A percentile compares a stretch with the other conserved stretches of the same genome.
These are phyloP conservation scores for Apodemus agrarius DNA, from an alignment of 2,797 vertebrate species.

Conservation along the genomic window DNA sequence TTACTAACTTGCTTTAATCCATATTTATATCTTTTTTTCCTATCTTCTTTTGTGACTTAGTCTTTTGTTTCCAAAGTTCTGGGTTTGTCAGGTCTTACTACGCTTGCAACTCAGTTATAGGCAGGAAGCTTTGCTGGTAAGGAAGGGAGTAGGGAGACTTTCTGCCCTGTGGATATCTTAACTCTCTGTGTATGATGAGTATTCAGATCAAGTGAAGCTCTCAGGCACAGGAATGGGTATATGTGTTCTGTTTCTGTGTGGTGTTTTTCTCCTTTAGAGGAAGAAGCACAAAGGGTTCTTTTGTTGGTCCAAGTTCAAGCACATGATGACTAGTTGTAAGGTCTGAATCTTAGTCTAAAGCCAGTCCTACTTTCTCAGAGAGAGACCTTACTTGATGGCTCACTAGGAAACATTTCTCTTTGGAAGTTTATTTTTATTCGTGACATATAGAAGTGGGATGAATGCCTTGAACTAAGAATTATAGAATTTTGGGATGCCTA, in stretches of 20 bases:
- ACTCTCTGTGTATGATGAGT: not conserved
- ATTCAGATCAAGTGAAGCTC: slow-evolving; percentile 8
- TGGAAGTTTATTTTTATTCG: slow-evolving; percentile 57
- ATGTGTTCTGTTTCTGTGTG: not conserved
- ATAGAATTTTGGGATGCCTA: slow-evolving; percentile 52
- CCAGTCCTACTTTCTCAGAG: not conserved
- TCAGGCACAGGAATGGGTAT: not conserved
- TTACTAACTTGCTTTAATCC: not conserved
- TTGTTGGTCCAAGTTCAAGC: slow-evolving; percentile 51
- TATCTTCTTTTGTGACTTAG: not conserved
- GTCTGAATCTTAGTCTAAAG: slow-evolving; percentile 44
- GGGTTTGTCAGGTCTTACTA: not conserved
- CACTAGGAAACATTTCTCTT: slow-evolving; percentile 31
- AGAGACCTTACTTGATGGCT: not conserved
- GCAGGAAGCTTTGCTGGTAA: not conserved
- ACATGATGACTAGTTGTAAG: slow-evolving; percentile 56
- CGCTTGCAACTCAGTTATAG: not conserved
- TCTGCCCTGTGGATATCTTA: slow-evolving; percentile 4
- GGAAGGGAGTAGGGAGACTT: not conserved
- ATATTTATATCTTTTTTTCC: not conserved
- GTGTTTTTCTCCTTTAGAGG: slow-evolving; percentile 52
- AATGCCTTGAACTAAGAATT: slow-evolving; percentile 59
- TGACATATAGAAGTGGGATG: slow-evolving; percentile 26
- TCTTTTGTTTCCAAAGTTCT: slow-evolving; percentile 33
- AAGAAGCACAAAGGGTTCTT: not conserved